Conservation (phyloP, 2,888 invertebrate species). For the Drosophila setosimentum region DNA sequence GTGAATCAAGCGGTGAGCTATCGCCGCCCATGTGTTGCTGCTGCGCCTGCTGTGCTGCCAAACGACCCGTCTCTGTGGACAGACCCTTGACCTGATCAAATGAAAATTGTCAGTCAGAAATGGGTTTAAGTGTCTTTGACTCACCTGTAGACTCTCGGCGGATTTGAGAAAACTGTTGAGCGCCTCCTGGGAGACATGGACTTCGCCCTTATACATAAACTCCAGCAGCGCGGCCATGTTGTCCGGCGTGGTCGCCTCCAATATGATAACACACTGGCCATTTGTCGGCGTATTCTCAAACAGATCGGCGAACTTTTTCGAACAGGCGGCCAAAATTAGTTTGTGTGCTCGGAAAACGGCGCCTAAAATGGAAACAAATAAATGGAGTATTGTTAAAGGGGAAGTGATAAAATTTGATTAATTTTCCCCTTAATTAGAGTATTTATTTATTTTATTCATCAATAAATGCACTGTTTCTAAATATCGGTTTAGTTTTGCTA, state of each 20-base stretch:
- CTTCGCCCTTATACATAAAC: slow-evolving; percentile 98
- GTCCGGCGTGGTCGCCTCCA: slow-evolving; percentile 95
- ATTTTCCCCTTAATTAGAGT: too few species aligned
- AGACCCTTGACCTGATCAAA: slow-evolving; percentile 89
- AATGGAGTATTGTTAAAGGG: background rate
- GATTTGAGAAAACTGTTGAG: slow-evolving; percentile 96
- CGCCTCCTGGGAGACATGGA: slow-evolving; percentile 96
- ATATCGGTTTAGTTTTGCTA: too few species aligned
- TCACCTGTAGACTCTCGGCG: slow-evolving; percentile 94
- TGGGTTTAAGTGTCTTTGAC: too few species aligned
- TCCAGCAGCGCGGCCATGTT: slow-evolving; percentile 96
- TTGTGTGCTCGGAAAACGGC: slow-evolving; percentile 96
- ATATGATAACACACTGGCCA: slow-evolving; percentile 91
- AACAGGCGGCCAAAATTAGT: slow-evolving; percentile 96
- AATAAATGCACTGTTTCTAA: background rate
- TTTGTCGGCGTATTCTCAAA: slow-evolving; percentile 92
- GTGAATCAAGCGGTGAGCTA: slow-evolving; percentile 84
- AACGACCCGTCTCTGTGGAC: slow-evolving; percentile 89
- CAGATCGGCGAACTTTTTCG: slow-evolving; percentile 96
- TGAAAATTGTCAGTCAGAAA: background rate
- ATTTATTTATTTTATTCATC: background rate
- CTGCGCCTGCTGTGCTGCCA: slow-evolving; percentile 85
- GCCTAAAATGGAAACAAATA: slow-evolving; percentile 87
- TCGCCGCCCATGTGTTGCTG: slow-evolving; percentile 83
- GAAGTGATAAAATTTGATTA: background rate